Conservation (phyloP, 2,888 invertebrate genomes). For the Punctoribates punctum region DNA sequence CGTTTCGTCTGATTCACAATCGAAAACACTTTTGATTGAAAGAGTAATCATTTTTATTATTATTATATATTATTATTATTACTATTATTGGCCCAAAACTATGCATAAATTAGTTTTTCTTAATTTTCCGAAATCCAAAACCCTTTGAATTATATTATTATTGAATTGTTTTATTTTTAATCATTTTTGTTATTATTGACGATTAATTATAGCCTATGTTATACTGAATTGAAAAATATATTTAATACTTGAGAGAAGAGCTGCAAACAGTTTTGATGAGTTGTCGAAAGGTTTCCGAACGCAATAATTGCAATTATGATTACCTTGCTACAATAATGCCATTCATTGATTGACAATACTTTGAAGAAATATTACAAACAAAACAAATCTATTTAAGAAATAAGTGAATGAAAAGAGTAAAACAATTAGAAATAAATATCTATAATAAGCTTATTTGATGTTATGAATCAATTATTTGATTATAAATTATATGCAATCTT, state of each 20-base stretch:
- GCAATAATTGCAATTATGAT: conserved; percentile 29
- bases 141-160: not conserved
- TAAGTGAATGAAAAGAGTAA: not conserved
- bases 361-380: not conserved
- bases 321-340: conserved; percentile 25
- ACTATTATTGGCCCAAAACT: not conserved
- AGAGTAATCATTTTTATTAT: not conserved
- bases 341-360: not conserved
- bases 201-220: not conserved
- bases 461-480: conserved; percentile 8
- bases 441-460: conserved; percentile 21
- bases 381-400: not conserved
- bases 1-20: not conserved
- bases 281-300: not conserved
- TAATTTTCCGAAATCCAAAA: not conserved
- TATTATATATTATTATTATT: not conserved
- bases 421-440: not conserved
- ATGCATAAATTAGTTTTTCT: not conserved
- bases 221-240: not conserved
- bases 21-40: no score
- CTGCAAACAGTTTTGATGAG: not conserved
- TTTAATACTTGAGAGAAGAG: not conserved
- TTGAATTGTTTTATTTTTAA: not conserved
- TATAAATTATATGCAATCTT: conserved; percentile 19
- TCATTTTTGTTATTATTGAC: conserved; percentile 5